Evolutionary conservation across 2,797 vertebrate species (phyloP).

Genomic region (Thaleichthys pacificus): DNA sequence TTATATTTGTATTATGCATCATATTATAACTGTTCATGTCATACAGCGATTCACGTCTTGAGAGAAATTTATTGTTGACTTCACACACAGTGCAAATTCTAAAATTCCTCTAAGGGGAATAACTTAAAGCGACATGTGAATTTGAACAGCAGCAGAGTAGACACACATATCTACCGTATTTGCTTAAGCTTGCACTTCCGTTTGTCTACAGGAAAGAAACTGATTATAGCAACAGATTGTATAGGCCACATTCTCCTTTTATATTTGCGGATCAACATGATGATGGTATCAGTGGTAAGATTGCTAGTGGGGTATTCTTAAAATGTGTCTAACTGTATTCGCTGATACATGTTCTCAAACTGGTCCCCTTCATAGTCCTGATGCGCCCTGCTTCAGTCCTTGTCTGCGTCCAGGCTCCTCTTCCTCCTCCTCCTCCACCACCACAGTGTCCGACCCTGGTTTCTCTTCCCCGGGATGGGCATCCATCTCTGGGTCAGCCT

Average conservation of each 20-base stretch:
- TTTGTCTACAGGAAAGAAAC: background rate
- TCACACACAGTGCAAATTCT: background rate
- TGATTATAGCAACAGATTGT: background rate
- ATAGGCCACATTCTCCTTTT: background rate
- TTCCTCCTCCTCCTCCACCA: constrained; percentile 1
- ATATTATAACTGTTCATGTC: too few species aligned
- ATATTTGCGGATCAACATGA: background rate
- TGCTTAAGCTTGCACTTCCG: background rate
- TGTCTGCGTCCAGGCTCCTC: background rate
- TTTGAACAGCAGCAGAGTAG: background rate
- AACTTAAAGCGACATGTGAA: background rate
- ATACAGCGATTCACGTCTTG: background rate
- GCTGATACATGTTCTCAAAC: background rate
- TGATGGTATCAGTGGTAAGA: background rate
- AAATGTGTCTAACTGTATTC: background rate
- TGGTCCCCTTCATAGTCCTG: background rate
- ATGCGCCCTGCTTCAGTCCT: constrained; percentile 4
- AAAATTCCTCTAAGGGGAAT: background rate
- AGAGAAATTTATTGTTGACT: background rate
- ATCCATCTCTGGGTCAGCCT: constrained; percentile 13
- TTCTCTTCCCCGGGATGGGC: background rate
- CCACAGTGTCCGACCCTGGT: constrained; percentile 28
- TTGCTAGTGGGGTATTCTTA: background rate
- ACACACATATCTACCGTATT: background rate
- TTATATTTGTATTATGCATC: background rate